Evolutionary conservation across 2,797 vertebrate species (phyloP), one percentile per base, ranked within the genome.

Genomic region (Lepidocolaptes lacrymiger): DNA sequence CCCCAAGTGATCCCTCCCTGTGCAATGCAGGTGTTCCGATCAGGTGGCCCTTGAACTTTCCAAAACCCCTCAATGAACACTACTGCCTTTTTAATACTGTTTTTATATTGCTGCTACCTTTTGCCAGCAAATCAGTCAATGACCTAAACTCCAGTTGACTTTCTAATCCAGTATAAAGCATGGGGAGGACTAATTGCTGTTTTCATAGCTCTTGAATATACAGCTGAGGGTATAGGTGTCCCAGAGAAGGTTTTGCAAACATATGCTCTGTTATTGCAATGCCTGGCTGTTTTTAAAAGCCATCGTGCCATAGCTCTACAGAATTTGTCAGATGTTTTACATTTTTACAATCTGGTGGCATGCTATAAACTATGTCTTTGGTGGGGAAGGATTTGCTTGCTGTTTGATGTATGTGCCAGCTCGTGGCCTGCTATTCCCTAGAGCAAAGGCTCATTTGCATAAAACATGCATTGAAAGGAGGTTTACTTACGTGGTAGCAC

Each of bases 391-490:
- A 75, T 97, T 93, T 95, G 69, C 69, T 59, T 86, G 82, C 59
- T 69, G 55, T 92, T 52, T 74, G 95, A 93, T 72, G 27, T 61
- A 16, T 23, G 55, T 71, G 89, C 91, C 90, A 93, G 83, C 74
- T 76, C 4, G 3, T 89, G 92, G 92, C 89, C 52, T 93, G 79
- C 91, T 92, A 58, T 62, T 94, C 85, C 91, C 85, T 88, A 78
- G 89, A 96, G 92, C 20, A 4, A 96, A 81, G 43, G 39, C 49
- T 85, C 66, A 51, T 95, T 96, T 95, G 67, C 94, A 93, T 96
- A 79, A 93, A 93, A 44, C 64, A 76, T 80, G 72, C 64, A 92
- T 89, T 72, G 61, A 68, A 89, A 87, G 64, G 58, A 80, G 86
- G 32, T 64, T 91, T 90, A 43, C 2, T 2, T 69, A 67, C 0